A percentile compares a stretch with the other conserved stretches of the same genome.
Conservation (phyloP, 2,888 invertebrate species). For the Ashinkailepas kermadecensis region DNA sequence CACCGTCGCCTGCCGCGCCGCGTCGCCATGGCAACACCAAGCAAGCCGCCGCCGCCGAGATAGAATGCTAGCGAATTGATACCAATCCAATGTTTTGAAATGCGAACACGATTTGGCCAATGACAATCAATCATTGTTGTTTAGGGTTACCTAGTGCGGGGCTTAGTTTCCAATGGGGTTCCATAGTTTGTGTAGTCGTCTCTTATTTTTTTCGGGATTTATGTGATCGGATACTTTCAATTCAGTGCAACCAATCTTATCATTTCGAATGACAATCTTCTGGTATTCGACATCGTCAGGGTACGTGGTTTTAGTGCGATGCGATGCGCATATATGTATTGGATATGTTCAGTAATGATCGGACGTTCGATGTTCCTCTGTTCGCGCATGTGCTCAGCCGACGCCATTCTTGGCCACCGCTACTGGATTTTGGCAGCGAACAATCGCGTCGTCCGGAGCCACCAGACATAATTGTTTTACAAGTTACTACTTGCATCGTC, state of each 20-base stretch:
- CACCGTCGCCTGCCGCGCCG: constrained; percentile 63
- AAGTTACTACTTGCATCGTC: too few species aligned
- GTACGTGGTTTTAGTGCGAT: neutral
- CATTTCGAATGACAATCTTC: constrained; percentile 16
- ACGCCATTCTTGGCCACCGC: too few species aligned
- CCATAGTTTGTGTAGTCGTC: too few species aligned
- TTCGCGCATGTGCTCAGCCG: too few species aligned
- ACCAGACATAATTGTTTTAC: too few species aligned
- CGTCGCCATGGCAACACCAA: constrained; percentile 66
- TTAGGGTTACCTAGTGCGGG: too few species aligned
- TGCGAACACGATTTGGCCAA: constrained; percentile 61
- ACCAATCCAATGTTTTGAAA: constrained; percentile 40
- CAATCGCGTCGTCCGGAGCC: too few species aligned
- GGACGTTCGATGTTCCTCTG: neutral
- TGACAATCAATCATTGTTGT: constrained; percentile 37
- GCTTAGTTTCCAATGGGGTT: too few species aligned
- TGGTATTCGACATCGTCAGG: constrained; percentile 2
- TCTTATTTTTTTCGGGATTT: neutral
- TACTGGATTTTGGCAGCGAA: too few species aligned
- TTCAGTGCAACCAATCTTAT: constrained; percentile 1
- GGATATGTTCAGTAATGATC: neutral
- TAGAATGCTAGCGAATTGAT: too few species aligned
- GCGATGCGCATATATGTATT: neutral
- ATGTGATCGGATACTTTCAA: neutral
- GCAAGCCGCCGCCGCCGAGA: constrained; percentile 57